These are phyloP conservation scores for Hemicordylus capensis DNA, from an alignment of 2,113 vertebrate species.

Conservation along the genomic window DNA sequence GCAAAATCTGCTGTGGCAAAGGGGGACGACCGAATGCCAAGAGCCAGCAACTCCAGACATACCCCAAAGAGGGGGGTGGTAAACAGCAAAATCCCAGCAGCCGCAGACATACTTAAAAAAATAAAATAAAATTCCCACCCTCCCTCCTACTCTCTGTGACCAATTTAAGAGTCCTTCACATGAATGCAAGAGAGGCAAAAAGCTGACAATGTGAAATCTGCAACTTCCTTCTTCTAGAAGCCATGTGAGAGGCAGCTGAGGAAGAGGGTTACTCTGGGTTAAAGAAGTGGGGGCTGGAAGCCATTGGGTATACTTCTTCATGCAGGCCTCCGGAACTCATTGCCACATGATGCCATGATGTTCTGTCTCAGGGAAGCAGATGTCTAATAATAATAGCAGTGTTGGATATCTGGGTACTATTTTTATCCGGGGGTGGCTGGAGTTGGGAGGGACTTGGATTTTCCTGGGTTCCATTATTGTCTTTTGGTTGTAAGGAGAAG, in stretches of 20 bases:
- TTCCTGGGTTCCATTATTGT: background rate
- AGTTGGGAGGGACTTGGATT: background rate
- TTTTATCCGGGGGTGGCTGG: background rate
- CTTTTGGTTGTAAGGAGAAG: background rate
- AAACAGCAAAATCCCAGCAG: too few species aligned
- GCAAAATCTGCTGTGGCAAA: too few species aligned
- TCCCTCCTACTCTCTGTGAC: background rate
- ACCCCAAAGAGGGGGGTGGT: background rate
- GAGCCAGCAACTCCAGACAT: background rate
- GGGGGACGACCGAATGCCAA: too few species aligned
- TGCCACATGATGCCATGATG: background rate
- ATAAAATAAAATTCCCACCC: background rate
- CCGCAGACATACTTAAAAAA: background rate
- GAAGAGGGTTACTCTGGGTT: background rate
- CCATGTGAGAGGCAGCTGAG: constrained; percentile 1
- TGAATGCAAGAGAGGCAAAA: background rate
- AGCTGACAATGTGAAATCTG: constrained; percentile 9
- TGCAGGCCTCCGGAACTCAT: background rate
- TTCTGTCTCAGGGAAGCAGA: background rate
- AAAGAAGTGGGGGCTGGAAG: background rate
- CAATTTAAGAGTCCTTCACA: too few species aligned
- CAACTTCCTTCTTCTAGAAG: constrained; percentile 24
- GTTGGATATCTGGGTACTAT: background rate
- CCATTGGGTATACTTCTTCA: background rate
- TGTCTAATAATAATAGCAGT: background rate